These are phyloP conservation scores for Tenthredo mesomela DNA, from an alignment of 2,888 invertebrate genomes.

Conservation along the genomic window DNA sequence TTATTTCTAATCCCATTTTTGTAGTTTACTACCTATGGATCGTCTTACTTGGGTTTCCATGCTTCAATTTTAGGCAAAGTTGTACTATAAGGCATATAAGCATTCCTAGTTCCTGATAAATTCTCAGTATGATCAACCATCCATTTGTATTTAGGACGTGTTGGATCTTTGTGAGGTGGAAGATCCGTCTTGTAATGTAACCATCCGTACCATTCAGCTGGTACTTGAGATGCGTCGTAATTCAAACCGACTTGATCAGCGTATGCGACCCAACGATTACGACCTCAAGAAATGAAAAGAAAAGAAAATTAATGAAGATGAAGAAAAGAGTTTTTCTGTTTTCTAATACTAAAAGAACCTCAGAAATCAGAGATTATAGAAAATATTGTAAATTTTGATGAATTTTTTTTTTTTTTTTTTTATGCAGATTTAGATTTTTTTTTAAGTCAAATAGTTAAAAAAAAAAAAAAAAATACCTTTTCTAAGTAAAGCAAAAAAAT, in stretches of 20 bases:
- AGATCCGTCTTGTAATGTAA: slow-evolving; percentile 95
- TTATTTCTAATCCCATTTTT: neutral
- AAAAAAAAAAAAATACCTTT: too few relatives aligned
- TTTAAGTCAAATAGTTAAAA: neutral
- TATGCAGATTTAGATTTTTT: neutral
- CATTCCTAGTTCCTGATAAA: slow-evolving; percentile 86
- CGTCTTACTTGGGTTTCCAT: slow-evolving; percentile 83
- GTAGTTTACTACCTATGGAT: neutral
- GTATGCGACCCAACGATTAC: slow-evolving; percentile 98
- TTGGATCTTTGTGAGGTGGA: slow-evolving; percentile 85
- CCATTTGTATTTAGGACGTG: slow-evolving; percentile 91
- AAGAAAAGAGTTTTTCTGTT: slow-evolving; percentile 31
- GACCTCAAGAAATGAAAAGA: slow-evolving; percentile 78
- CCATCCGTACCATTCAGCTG: slow-evolving; percentile 99
- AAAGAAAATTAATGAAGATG: neutral
- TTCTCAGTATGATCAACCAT: slow-evolving; percentile 93
- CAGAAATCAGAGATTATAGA: neutral
- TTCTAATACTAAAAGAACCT: neutral
- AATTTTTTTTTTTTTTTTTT: too few relatives aligned
- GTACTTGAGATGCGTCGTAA: slow-evolving; percentile 92
- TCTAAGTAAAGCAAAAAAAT: too few relatives aligned
- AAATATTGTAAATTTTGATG: too few relatives aligned
- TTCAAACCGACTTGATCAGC: slow-evolving; percentile 87
- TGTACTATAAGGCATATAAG: slow-evolving; percentile 95
- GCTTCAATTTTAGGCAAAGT: slow-evolving; percentile 91